These are phyloP conservation scores for Dicrurus megarhynchus DNA, from an alignment of 2,113 vertebrate species.

Conservation along the genomic window DNA sequence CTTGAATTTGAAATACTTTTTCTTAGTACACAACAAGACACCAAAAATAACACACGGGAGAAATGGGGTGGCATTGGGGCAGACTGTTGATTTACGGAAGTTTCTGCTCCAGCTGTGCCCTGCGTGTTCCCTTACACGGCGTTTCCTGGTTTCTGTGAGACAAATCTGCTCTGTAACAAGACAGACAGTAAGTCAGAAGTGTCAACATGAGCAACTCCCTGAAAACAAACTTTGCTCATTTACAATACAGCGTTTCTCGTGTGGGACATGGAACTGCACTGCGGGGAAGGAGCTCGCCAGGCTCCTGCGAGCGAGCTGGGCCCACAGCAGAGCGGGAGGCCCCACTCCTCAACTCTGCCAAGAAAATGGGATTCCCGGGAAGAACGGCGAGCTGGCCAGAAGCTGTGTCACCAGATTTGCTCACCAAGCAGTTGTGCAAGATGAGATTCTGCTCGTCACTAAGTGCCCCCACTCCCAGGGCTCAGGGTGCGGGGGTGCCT, in stretches of 20 bases:
- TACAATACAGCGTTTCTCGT: background rate
- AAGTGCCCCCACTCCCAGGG: background rate
- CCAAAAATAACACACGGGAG: background rate
- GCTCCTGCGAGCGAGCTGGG: background rate
- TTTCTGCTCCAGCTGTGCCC: background rate
- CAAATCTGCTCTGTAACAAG: background rate
- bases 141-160: background rate
- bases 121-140: background rate
- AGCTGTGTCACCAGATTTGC: background rate
- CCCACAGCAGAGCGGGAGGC: background rate
- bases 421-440: background rate
- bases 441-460: background rate
- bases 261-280: background rate
- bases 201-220: conserved; percentile 12
- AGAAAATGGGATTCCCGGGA: background rate
- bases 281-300: background rate
- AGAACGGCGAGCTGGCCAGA: fast-evolving
- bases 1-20: background rate
- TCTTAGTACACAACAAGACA: background rate
- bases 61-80: background rate
- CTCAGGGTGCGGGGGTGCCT: background rate
- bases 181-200: background rate
- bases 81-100: background rate
- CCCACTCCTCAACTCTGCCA: fast-evolving
- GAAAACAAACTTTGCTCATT: conserved; percentile 17